Evolutionary conservation across 1,140 invertebrate species (phyloP).

Genomic region (Cryptotermes secundus): DNA sequence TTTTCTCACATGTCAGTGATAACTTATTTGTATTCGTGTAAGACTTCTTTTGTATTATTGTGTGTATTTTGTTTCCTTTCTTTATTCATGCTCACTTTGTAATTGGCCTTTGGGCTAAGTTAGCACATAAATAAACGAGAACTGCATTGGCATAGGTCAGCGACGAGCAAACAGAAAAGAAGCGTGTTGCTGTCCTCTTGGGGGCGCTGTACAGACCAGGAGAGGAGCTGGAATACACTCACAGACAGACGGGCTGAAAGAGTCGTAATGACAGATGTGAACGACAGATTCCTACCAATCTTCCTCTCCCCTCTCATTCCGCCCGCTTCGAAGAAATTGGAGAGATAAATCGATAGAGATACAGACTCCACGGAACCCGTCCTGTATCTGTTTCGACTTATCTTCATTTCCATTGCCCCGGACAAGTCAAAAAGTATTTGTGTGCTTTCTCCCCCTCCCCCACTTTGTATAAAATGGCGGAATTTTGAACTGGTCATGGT

Average conservation of each 20-base stretch:
- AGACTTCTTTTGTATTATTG: too few relatives aligned
- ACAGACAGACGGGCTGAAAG: neutral
- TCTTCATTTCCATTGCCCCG: neutral
- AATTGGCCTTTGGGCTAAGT: too few relatives aligned
- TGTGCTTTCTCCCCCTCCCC: neutral
- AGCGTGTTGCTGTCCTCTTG: neutral
- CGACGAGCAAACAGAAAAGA: too few relatives aligned
- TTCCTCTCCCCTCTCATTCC: neutral
- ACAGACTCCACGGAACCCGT: neutral
- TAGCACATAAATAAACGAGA: too few relatives aligned
- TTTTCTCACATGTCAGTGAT: too few relatives aligned
- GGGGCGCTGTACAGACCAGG: neutral
- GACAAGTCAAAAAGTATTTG: neutral
- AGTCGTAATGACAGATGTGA: neutral
- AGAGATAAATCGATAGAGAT: slow-evolving; percentile 1
- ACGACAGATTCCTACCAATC: neutral
- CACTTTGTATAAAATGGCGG: too few relatives aligned
- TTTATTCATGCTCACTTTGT: too few relatives aligned
- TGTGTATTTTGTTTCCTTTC: too few relatives aligned
- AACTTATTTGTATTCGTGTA: too few relatives aligned
- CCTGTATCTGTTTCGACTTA: neutral
- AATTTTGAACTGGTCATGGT: too few relatives aligned
- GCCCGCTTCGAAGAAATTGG: neutral
- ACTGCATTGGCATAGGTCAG: too few relatives aligned
- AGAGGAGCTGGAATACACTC: neutral